Percentiles rank a stretch among this genome's conserved stretches.
phyloP scores from a whole-genome alignment of 2,797 vertebrate genomes.

The Rallus crepitans region DNA sequence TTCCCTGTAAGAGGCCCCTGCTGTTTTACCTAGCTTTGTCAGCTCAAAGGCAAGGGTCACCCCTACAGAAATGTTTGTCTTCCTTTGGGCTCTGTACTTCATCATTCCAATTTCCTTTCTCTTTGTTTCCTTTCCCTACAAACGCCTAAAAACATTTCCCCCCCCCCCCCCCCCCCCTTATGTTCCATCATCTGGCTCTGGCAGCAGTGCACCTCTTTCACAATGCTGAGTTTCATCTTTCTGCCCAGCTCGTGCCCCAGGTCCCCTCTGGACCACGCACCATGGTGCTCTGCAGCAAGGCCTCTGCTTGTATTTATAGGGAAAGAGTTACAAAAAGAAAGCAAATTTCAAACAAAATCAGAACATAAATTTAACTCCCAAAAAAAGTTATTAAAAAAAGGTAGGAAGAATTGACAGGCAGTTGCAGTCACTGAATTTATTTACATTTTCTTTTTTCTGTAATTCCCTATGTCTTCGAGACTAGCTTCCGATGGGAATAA shows the following conservation, averaged over 20 bases:
- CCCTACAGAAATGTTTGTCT: neutral
- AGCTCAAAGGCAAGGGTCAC: neutral
- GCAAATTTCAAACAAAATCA: neutral
- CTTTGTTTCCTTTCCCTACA: neutral
- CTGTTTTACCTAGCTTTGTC: neutral
- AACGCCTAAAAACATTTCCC: neutral
- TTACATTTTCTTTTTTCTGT: neutral
- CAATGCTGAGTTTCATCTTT: neutral
- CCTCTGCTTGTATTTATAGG: neutral
- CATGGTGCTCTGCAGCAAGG: neutral
- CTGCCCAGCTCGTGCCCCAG: fast-evolving
- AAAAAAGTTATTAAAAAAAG: neutral
- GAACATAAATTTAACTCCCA: neutral
- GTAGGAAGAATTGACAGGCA: neutral
- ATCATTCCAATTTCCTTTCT: neutral
- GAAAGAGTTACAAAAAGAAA: neutral
- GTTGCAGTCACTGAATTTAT: neutral
- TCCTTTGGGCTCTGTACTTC: neutral
- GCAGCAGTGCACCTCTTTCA: neutral
- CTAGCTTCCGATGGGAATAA: neutral
- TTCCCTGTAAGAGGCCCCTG: neutral
- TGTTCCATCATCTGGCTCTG: neutral
- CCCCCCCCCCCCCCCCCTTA: neutral
- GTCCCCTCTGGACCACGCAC: neutral
- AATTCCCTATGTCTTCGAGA: neutral